phyloP scores from a whole-genome alignment of 1,140 invertebrate species.

The Neomicropteryx cornuta region DNA sequence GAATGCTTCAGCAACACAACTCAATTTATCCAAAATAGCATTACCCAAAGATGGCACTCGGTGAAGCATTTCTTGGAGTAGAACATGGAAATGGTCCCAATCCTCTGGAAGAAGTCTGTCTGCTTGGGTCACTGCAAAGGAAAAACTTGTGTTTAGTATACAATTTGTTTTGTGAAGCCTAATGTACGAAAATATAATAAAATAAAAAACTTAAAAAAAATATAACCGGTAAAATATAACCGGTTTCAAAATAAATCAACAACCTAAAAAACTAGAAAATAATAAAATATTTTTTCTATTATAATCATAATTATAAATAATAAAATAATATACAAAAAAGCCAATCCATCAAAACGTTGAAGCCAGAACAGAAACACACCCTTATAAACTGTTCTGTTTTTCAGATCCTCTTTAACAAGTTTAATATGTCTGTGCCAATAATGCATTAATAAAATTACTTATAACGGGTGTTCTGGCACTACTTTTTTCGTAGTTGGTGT shows the following conservation, averaged over 20 bases:
- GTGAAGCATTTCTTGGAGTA: conserved; percentile 75
- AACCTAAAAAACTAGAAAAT: background rate
- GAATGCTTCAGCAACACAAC: conserved; percentile 87
- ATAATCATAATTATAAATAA: conserved; percentile 4
- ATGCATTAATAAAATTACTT: too few species aligned
- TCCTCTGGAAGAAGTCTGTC: conserved; percentile 63
- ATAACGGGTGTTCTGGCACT: too few species aligned
- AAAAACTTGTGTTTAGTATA: conserved; percentile 7
- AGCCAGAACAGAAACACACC: too few species aligned
- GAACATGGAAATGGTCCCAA: conserved; percentile 92
- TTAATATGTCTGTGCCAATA: too few species aligned
- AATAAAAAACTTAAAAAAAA: background rate
- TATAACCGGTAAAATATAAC: too few species aligned
- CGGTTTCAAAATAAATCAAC: too few species aligned
- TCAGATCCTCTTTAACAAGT: too few species aligned
- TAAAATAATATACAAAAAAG: too few species aligned
- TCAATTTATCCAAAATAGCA: conserved; percentile 63
- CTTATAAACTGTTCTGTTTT: too few species aligned
- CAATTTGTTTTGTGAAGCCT: background rate
- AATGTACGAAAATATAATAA: background rate
- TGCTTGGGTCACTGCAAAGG: conserved; percentile 22
- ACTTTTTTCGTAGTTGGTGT: too few species aligned
- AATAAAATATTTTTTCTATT: background rate
- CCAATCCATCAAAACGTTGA: too few species aligned
- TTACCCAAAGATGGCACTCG: conserved; percentile 69